Evolutionary conservation across 1,140 invertebrate species (phyloP).

Genomic region (Drosophila melanogaster): Release_6_plus_ISO1_MT NT_037436.4:13708001-13708500

Average conservation of each 20-base stretch:
- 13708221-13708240: conserved; percentile 46
- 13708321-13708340: background rate
- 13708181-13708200: conserved; percentile 69
- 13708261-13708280: conserved; percentile 11
- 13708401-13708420: conserved; percentile 3
- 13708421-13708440: conserved; percentile 14
- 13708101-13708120: conserved; percentile 69
- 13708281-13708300: conserved; percentile 13
- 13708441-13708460: conserved; percentile 49
- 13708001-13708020: conserved; percentile 42
- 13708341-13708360: background rate
- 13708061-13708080: conserved; percentile 69
- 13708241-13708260: conserved; percentile 45
- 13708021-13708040: conserved; percentile 63
- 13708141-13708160: conserved; percentile 75
- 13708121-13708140: conserved; percentile 45
- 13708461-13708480: conserved; percentile 62
- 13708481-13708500: conserved; percentile 23
- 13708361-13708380: conserved; percentile 25
- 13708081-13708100: conserved; percentile 70
- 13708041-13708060: conserved; percentile 13
- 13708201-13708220: conserved; percentile 47
- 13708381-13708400: conserved; percentile 33
- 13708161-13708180: conserved; percentile 81
- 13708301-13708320: conserved; percentile 5